Percentiles rank a stretch among this genome's conserved stretches.
These are phyloP conservation scores for Recurvirostra avosetta DNA, from an alignment of 2,113 vertebrate genomes.

Conservation along the genomic window DNA sequence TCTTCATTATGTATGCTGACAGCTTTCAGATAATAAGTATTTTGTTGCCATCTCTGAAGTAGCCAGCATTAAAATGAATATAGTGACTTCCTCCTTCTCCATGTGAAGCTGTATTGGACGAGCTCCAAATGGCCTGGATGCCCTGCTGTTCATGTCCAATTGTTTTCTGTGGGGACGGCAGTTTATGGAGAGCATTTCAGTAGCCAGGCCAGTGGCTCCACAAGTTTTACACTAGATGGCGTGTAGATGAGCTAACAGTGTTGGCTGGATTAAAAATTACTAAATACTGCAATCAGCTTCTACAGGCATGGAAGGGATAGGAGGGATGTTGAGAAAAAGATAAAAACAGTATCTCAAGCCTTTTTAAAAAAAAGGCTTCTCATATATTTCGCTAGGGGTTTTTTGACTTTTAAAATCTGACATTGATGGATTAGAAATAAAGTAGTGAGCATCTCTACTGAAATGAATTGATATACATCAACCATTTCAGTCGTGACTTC, in stretches of 20 bases:
- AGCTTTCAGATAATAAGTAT: neutral
- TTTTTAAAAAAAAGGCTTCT: neutral
- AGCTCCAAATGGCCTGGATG: neutral
- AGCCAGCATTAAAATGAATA: neutral
- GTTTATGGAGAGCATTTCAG: neutral
- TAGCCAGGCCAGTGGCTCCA: neutral
- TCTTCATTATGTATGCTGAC: neutral
- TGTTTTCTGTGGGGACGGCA: neutral
- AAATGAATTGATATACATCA: neutral
- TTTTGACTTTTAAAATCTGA: neutral
- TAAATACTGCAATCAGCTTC: neutral
- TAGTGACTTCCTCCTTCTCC: neutral
- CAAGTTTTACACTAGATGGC: neutral
- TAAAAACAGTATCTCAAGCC: neutral
- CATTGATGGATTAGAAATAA: neutral
- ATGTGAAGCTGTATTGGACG: neutral
- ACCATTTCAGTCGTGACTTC: neutral
- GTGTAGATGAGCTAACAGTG: neutral
- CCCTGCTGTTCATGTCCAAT: neutral
- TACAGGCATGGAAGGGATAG: neutral
- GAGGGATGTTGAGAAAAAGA: neutral
- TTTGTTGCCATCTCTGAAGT: neutral
- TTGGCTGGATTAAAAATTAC: neutral
- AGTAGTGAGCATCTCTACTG: neutral
- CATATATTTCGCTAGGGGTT: accelerated